phyloP scores from a whole-genome alignment of 2,888 invertebrate genomes.

The Cantharis nigra region DNA sequence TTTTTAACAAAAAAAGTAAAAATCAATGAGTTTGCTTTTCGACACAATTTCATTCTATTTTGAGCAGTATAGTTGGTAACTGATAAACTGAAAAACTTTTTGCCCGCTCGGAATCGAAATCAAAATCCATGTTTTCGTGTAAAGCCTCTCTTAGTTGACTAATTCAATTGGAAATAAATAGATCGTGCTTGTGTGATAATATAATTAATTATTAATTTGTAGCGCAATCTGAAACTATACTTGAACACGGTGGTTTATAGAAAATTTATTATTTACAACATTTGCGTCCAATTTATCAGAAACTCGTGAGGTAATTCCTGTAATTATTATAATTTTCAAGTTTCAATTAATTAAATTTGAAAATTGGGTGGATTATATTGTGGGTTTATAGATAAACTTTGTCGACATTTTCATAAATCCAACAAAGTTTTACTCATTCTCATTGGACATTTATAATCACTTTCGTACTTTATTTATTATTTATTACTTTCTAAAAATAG shows the following conservation, averaged over 20 bases:
- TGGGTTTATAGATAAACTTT: neutral
- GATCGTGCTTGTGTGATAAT: neutral
- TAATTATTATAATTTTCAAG: neutral
- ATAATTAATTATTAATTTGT: neutral
- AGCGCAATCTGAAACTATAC: neutral
- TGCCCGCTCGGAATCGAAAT: neutral
- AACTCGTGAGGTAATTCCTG: neutral
- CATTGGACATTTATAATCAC: neutral
- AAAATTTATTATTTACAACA: neutral
- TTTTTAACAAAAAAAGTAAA: neutral
- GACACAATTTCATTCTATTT: neutral
- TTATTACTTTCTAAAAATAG: neutral
- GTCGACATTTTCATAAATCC: neutral
- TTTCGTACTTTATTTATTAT: neutral
- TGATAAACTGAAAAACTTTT: neutral
- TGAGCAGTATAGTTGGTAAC: neutral
- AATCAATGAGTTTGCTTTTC: neutral
- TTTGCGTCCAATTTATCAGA: neutral
- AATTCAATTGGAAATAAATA: neutral
- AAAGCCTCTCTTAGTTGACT: neutral
- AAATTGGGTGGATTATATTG: neutral
- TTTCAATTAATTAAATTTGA: neutral
- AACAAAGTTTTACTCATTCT: neutral
- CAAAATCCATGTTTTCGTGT: neutral
- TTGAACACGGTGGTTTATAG: neutral